phyloP scores from a whole-genome alignment of 2,888 invertebrate genomes.

The Omphaloscelis lunosa region DNA sequence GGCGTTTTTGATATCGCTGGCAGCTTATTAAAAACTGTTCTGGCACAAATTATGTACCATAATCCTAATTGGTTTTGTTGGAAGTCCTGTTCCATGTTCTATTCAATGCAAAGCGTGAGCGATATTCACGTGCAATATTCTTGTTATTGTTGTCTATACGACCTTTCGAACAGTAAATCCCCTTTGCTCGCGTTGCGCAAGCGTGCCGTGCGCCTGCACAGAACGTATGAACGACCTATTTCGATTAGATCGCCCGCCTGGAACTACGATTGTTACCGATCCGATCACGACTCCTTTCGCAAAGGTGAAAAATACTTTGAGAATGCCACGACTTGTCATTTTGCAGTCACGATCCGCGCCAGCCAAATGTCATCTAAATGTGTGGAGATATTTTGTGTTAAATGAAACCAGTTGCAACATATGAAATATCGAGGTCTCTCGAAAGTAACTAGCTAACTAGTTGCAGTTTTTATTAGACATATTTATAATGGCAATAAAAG shows the following conservation, averaged over 20 bases:
- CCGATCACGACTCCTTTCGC: conserved; percentile 89
- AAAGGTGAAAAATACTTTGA: conserved; percentile 89
- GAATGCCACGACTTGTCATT: conserved; percentile 90
- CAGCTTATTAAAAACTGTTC: conserved; percentile 20
- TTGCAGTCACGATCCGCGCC: conserved; percentile 84
- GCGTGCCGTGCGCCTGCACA: conserved; percentile 70
- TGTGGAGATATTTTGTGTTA: conserved; percentile 68
- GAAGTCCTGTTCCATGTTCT: conserved; percentile 49
- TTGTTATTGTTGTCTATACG: conserved; percentile 63
- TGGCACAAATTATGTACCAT: conserved; percentile 25
- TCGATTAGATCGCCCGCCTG: conserved; percentile 83
- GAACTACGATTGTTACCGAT: conserved; percentile 85
- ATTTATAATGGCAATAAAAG: conserved; percentile 61
- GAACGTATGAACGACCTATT: conserved; percentile 78
- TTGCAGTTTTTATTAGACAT: conserved; percentile 44
- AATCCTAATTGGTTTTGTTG: conserved; percentile 55
- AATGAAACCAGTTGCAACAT: conserved; percentile 67
- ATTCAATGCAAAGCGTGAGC: conserved; percentile 67
- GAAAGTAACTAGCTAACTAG: conserved; percentile 51
- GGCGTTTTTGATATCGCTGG: background rate
- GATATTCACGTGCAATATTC: conserved; percentile 63
- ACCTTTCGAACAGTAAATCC: conserved; percentile 68
- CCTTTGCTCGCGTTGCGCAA: conserved; percentile 74
- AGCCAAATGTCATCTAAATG: conserved; percentile 84
- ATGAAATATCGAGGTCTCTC: conserved; percentile 65